Base-by-base conservation (phyloP, 2,797 vertebrate species). In the Ctenosaura bakeri region DNA sequence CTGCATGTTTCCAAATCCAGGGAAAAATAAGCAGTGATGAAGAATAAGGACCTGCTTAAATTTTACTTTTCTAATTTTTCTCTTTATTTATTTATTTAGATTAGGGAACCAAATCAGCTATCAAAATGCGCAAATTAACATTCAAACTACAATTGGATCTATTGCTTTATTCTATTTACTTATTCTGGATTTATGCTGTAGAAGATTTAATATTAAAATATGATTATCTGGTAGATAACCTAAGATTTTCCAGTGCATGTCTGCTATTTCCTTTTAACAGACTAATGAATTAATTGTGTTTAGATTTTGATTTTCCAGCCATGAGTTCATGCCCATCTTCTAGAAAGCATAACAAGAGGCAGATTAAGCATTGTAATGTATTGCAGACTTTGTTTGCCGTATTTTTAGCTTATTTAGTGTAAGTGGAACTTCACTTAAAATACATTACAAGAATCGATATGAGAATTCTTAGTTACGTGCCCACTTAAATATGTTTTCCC, bases 381-480 rank as follows among this genome's bases (percentile, higher is more conserved):
- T 12, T 22, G 66, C n/a, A 14, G 79, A 24, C 69, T 76, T 86
- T 69, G 26, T 86, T 93, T 91, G 13, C 13, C 86, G 1, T 0
- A 0, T 12, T 50, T 84, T 78, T 83, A n/a, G 42, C 13, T 85
- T 86, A 73, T 18, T 42, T 69, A 87, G 24, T 4, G 24, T 32
- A 94, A 92, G 18, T 88, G 69, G 54, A 16, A n/a, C 87, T 92
- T 90, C 83, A 4, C 83, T 77, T 92, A 79, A n/a, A 22, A 77
- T 0, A 59, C 54, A 74, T 87, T 29, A 81, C 73, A 74, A 52
- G 80, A 80, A 22, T 50, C 64, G 3, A 32, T 6, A 76, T 26
- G 73, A 35, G 16, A 89, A 26, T 74, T 69, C 14, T 1, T 74
- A 22, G 32, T 80, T 80, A 50, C 16, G 1, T 82, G 91, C 52